Percentiles rank a stretch among this genome's conserved stretches.
Conservation (phyloP, 1,140 invertebrate genomes). For the Globodera ellingtonae region DNA sequence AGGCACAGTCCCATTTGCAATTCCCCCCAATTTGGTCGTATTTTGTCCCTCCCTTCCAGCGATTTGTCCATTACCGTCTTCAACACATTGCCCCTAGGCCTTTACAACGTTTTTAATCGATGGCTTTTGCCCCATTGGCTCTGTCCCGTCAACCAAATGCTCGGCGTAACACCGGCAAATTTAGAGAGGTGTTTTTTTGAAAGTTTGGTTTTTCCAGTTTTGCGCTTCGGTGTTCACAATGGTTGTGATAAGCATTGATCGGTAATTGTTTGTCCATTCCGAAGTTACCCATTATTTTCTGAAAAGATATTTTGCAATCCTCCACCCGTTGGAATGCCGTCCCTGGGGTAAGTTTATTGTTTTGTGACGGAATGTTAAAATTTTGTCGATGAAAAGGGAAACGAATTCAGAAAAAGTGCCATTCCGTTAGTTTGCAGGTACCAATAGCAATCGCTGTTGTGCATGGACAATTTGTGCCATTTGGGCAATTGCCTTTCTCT, state of each 20-base stretch:
- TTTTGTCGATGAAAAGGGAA: not conserved
- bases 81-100: constrained; percentile 58
- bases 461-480: not conserved
- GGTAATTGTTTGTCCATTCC: constrained; percentile 38
- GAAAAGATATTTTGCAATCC: constrained; percentile 85
- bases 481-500: constrained; percentile 68
- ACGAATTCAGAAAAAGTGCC: not conserved
- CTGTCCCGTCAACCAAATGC: constrained; percentile 61
- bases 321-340: constrained; percentile 80
- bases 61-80: constrained; percentile 59
- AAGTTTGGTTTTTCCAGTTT: constrained; percentile 20
- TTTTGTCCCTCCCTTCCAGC: not conserved
- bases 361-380: not conserved
- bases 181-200: not conserved
- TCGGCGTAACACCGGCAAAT: constrained; percentile 62
- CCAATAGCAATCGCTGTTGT: not conserved
- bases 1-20: not conserved
- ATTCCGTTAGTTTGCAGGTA: not conserved
- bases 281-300: not conserved
- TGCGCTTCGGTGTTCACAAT: constrained; percentile 64
- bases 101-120: constrained; percentile 62
- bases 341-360: constrained; percentile 70
- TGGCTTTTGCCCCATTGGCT: constrained; percentile 60
- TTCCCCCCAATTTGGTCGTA: not conserved
- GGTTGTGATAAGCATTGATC: constrained; percentile 61